Evolutionary conservation across 2,888 invertebrate species (phyloP), one percentile per base, ranked within the genome.

Genomic region (Acrocyrtus sp.): DNA sequence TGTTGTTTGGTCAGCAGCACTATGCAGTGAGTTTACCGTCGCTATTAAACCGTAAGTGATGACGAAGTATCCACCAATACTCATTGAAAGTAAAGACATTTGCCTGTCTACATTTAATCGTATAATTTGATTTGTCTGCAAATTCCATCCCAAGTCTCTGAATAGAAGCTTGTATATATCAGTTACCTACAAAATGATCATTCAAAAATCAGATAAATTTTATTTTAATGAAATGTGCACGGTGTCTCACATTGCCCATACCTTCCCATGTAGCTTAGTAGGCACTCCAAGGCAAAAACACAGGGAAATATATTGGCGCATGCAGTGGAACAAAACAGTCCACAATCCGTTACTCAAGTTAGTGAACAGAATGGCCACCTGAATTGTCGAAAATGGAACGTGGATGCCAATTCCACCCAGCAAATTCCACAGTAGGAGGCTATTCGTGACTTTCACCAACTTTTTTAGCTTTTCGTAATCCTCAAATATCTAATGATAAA

Each of bases 211-310:
- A n/a, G n/a, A n/a, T n/a, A n/a, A n/a, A n/a, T n/a, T n/a, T n/a
- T n/a, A n/a, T n/a, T n/a, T n/a, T n/a, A 43, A 17, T 22, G 5
- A 53, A 5, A 53, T 15, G 5, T 29, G 17, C 10, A 45, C n/a
- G 45, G 17, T 45, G 10, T n/a, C 3, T 53, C 26, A 27, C 29
- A n/a, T 4, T 53, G 3, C 2, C 17, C 27, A 17, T 29, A 69
- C 69, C 56, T 34, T 24, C 6, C 62, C 54, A 41, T 69, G 61
- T 22, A 62, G 45, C 58, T 69, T 61, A 19, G 61, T 69, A 1
- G 69, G 69, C 4, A 69, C 19, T 4, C 62, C 69, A 48, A 69
- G 29, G n/a, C 61, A 57, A 26, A 69, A 12, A 0, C 34, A 4
- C 24, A 69, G 6, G 0, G 61, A 47, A 2, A 41, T 5, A 22